A percentile compares a stretch with the other conserved stretches of the same genome.
phyloP scores from a whole-genome alignment of 2,888 invertebrate genomes.

The Bombylius discolor region DNA sequence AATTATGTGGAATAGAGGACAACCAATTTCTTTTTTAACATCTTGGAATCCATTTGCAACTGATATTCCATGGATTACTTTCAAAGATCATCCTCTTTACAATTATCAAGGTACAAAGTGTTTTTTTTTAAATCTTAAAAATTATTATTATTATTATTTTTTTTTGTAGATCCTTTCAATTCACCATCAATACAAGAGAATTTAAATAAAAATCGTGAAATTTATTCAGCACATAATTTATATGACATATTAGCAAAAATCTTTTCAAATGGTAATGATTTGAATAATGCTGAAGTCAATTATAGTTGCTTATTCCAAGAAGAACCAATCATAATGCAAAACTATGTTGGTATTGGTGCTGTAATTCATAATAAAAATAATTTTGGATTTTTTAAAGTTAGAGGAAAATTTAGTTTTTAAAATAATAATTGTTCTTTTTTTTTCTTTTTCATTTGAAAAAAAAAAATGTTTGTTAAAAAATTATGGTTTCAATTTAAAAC shows the following conservation, averaged over 20 bases:
- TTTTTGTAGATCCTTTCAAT: slow-evolving; percentile 10
- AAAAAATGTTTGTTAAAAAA: neutral
- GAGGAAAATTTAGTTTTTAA: slow-evolving; percentile 75
- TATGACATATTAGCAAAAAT: slow-evolving; percentile 21
- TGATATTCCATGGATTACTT: slow-evolving; percentile 65
- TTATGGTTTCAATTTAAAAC: no score
- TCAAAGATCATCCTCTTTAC: slow-evolving; percentile 66
- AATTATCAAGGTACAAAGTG: slow-evolving; percentile 50
- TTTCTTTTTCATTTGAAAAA: no score
- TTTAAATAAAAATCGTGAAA: slow-evolving; percentile 13
- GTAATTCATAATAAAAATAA: slow-evolving; percentile 69
- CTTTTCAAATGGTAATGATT: slow-evolving; percentile 17
- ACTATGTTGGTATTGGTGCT: slow-evolving; percentile 66
- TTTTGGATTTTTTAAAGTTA: slow-evolving; percentile 75
- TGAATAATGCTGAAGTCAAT: slow-evolving; percentile 7
- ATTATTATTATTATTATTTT: neutral
- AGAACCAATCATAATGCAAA: slow-evolving; percentile 61
- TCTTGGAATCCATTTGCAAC: slow-evolving; percentile 77
- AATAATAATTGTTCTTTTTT: neutral
- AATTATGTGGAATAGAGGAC: slow-evolving; percentile 63
- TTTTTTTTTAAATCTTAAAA: neutral
- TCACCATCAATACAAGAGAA: slow-evolving; percentile 14
- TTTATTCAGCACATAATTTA: slow-evolving; percentile 23
- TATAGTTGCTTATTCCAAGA: slow-evolving; percentile 33
- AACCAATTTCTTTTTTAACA: slow-evolving; percentile 51